Evolutionary conservation across 2,888 invertebrate species (phyloP).

Genomic region (Odontocolon sp.): DNA sequence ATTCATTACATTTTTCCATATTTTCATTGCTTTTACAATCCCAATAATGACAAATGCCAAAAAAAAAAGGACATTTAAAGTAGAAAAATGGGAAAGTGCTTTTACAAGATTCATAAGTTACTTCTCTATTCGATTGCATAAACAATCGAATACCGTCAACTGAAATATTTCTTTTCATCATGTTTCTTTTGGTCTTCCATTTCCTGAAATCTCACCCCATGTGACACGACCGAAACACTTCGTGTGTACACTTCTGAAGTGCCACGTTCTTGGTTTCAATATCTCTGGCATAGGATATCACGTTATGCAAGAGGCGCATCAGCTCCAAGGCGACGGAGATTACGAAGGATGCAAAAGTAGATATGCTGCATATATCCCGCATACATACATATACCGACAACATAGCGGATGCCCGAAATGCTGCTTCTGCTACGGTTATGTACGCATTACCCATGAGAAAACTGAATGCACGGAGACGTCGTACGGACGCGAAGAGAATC

Average conservation of each 20-base stretch:
- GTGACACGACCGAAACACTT: slow-evolving; percentile 15
- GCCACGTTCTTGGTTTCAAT: slow-evolving; percentile 38
- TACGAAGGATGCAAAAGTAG: slow-evolving; percentile 12
- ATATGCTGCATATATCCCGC: neutral
- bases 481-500: slow-evolving; percentile 1
- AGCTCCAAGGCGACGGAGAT: slow-evolving; percentile 4
- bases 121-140: too few species aligned
- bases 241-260: neutral
- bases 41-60: too few species aligned
- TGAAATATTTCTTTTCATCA: neutral
- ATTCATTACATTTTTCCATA: too few species aligned
- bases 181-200: neutral
- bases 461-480: slow-evolving; percentile 8
- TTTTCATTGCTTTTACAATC: too few species aligned
- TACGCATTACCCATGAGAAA: slow-evolving; percentile 10
- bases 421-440: slow-evolving; percentile 16
- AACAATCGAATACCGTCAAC: too few species aligned
- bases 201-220: neutral
- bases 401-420: slow-evolving; percentile 6
- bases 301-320: slow-evolving; percentile 20
- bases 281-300: slow-evolving; percentile 24
- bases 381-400: slow-evolving; percentile 1
- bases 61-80: too few species aligned
- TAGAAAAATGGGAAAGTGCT: too few species aligned
- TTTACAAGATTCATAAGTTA: too few species aligned